Evolutionary conservation across 2,888 invertebrate genomes (phyloP).

Genomic region (Tyria jacobaeae): DNA sequence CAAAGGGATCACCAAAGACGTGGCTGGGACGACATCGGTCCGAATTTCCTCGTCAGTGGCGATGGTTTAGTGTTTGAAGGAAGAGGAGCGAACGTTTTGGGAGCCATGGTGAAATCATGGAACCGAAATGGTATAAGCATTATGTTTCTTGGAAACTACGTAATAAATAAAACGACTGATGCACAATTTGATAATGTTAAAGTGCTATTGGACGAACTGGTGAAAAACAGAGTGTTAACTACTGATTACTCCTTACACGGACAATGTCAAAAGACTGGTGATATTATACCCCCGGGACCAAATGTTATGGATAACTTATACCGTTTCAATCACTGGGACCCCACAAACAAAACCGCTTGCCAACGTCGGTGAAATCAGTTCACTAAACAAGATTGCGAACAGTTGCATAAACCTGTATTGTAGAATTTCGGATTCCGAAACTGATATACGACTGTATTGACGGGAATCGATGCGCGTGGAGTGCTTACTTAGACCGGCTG

Average conservation of each 20-base stretch:
- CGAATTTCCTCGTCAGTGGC: conserved; percentile 74
- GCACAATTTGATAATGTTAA: conserved; percentile 66
- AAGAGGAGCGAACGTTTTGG: conserved; percentile 70
- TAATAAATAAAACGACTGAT: conserved; percentile 45
- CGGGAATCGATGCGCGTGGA: background rate
- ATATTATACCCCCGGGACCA: conserved; percentile 62
- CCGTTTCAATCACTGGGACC: conserved; percentile 65
- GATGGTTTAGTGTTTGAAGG: conserved; percentile 76
- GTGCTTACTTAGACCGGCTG: background rate
- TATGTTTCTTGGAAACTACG: conserved; percentile 76
- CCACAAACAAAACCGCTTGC: conserved; percentile 53
- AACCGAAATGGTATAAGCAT: conserved; percentile 66
- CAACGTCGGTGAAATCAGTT: conserved; percentile 14
- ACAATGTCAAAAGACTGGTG: conserved; percentile 66
- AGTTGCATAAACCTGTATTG: background rate
- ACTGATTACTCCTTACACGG: conserved; percentile 64
- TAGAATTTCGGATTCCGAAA: background rate
- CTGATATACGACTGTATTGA: background rate
- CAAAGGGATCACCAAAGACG: conserved; percentile 65
- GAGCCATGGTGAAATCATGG: conserved; percentile 66
- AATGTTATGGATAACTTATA: conserved; percentile 58
- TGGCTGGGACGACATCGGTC: conserved; percentile 68
- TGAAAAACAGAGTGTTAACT: conserved; percentile 55
- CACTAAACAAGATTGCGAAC: background rate
- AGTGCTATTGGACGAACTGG: conserved; percentile 60